Evolutionary conservation across 92 coral and sea anemone genomes (phyloP), one percentile per base, ranked within the genome.

Genomic region (Zoanthus gigantus): DNA sequence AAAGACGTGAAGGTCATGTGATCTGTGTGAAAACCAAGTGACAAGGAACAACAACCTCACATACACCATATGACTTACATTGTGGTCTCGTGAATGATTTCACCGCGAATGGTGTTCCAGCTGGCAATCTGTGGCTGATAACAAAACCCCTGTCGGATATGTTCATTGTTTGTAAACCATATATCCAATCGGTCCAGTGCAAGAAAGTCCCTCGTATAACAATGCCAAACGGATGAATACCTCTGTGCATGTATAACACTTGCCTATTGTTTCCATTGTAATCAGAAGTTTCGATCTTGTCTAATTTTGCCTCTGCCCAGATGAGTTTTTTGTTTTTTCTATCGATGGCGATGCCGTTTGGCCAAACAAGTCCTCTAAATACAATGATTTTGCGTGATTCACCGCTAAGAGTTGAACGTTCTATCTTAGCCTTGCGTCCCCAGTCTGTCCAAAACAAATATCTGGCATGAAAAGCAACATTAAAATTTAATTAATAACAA

Each of bases 371-470:
- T 7, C 87, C 88, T 47, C 88, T 61, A 30, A 54, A 65, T 29
- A 90, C 79, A 4, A 90, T 92, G 32, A 82, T 76, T 83, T 73
- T 90, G 7, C 50, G 78, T 7, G 91, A 32, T 3, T 91, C 93
- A 58, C 90, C 95, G 52, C 73, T 83, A 82, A 92, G 77, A 75
- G 79, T 77, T 5, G 95, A 90, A 34, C 95, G 66, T 44, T 84
- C 58, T 74, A 92, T 78, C 60, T 83, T 90, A 9, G 95, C 91
- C 29, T 48, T 85, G 68, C 78, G 72, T 15, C 93, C 91, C 95
- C 95, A 92, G 74, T 92, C 95, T 56, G 95, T 92, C 93, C 95
- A 92, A 76, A 84, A 92, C 65, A 89, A 15, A 44, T 15, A 73
- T 23, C 78, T 73, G 54, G 29, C 0, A 46, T 6, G 0, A 7